Conservation (phyloP, 1,140 invertebrate species). For the Drusus annulatus region DNA sequence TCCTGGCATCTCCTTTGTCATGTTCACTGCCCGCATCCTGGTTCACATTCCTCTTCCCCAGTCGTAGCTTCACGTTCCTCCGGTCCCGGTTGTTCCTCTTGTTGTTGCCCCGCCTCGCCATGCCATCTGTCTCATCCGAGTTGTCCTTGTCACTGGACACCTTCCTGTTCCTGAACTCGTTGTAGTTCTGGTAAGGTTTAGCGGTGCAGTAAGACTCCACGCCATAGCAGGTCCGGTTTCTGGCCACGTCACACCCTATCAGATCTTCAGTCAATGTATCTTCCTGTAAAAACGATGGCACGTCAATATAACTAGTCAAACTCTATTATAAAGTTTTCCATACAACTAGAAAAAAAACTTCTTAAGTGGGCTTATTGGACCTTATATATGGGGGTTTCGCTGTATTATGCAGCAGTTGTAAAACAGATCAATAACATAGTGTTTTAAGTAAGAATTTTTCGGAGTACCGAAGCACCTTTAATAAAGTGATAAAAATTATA, state of each 20-base stretch:
- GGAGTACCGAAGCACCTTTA: too few species aligned
- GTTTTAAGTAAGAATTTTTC: too few species aligned
- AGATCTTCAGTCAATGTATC: constrained; percentile 55
- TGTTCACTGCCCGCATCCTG: constrained; percentile 68
- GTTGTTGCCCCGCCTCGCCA: constrained; percentile 63
- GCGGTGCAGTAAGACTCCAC: constrained; percentile 50
- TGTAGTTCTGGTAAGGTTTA: constrained; percentile 3
- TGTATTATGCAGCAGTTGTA: too few species aligned
- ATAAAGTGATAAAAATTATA: too few species aligned
- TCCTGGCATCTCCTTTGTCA: constrained; percentile 71
- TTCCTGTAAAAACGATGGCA: constrained; percentile 47
- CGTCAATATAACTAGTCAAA: not conserved
- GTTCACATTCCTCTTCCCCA: constrained; percentile 65
- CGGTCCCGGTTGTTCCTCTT: constrained; percentile 76
- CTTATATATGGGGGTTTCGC: too few species aligned
- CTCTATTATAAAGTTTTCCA: too few species aligned
- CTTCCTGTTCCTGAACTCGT: constrained; percentile 27
- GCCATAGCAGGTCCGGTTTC: constrained; percentile 50
- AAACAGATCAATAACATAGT: too few species aligned
- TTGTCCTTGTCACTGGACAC: constrained; percentile 33
- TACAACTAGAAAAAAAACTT: too few species aligned
- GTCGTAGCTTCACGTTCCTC: constrained; percentile 73
- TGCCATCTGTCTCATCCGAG: constrained; percentile 16
- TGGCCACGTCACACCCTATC: constrained; percentile 53
- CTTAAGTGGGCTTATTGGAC: too few species aligned